Conservation (phyloP, 2,797 vertebrate species). For the Peromyscus attwateri region DNA sequence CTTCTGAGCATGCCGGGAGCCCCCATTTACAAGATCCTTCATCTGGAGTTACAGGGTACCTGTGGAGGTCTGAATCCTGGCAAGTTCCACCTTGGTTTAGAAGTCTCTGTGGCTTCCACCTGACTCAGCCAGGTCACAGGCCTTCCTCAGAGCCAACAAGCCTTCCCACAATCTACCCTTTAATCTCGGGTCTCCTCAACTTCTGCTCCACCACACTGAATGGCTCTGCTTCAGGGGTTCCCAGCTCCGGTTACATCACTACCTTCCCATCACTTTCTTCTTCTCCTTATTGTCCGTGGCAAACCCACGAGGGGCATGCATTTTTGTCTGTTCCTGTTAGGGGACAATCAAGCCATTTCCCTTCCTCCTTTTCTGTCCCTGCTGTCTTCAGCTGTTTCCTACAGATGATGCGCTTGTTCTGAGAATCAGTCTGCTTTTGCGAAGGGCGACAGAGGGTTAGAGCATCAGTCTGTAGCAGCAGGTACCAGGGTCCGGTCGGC, state of each 20-base stretch:
- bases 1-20: background rate
- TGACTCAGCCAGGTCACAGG: background rate
- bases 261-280: background rate
- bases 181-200: background rate
- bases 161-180: background rate
- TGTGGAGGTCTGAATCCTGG: background rate
- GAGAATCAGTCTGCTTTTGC: conserved; percentile 8
- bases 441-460: rapidly evolving
- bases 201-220: background rate
- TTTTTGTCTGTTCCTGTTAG: background rate
- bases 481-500: conserved; percentile 84
- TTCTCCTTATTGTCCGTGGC: background rate
- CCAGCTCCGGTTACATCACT: background rate
- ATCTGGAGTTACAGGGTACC: too few species aligned
- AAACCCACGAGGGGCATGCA: background rate
- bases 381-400: background rate
- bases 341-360: background rate
- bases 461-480: conserved; percentile 74
- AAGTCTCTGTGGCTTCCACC: background rate
- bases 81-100: background rate
- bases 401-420: background rate
- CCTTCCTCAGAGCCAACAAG: background rate
- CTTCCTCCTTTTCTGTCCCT: background rate
- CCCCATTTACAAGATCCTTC: too few species aligned
- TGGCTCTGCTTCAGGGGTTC: background rate